These are phyloP conservation scores for Laticauda colubrina DNA, from an alignment of 2,113 vertebrate species.

Conservation along the genomic window DNA sequence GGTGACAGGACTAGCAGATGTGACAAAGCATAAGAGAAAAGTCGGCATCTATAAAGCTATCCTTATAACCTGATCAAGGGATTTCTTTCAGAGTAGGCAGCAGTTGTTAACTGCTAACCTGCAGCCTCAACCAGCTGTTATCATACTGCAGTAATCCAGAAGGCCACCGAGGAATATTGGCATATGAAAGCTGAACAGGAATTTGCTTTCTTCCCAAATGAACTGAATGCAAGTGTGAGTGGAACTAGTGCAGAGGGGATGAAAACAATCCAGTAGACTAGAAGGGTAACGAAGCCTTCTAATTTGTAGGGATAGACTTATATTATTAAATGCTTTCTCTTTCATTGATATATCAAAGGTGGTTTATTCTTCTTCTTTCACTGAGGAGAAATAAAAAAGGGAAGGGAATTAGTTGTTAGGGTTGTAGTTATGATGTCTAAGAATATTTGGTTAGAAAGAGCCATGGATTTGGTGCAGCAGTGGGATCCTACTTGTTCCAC, in stretches of 20 bases:
- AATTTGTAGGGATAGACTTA: not conserved
- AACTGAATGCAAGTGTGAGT: not conserved
- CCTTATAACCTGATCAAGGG: not conserved
- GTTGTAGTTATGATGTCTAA: not conserved
- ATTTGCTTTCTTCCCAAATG: not conserved
- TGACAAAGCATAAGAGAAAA: not conserved
- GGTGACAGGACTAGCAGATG: not conserved
- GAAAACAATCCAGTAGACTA: not conserved
- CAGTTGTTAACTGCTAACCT: not conserved
- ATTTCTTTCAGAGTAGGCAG: not conserved
- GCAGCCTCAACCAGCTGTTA: not conserved
- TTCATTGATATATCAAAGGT: not conserved
- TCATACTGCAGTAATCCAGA: not conserved
- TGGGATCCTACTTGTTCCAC: no score
- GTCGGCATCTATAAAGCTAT: not conserved
- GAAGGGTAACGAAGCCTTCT: not conserved
- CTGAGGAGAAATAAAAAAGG: not conserved
- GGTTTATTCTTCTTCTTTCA: not conserved
- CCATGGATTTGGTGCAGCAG: not conserved
- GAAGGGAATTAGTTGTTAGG: not conserved
- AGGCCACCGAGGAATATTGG: not conserved
- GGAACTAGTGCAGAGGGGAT: not conserved
- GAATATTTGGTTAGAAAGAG: not conserved
- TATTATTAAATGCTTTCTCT: not conserved
- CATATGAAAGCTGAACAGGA: not conserved